Conservation (phyloP, 1,140 invertebrate genomes). For the Metaphire vulgaris region DNA sequence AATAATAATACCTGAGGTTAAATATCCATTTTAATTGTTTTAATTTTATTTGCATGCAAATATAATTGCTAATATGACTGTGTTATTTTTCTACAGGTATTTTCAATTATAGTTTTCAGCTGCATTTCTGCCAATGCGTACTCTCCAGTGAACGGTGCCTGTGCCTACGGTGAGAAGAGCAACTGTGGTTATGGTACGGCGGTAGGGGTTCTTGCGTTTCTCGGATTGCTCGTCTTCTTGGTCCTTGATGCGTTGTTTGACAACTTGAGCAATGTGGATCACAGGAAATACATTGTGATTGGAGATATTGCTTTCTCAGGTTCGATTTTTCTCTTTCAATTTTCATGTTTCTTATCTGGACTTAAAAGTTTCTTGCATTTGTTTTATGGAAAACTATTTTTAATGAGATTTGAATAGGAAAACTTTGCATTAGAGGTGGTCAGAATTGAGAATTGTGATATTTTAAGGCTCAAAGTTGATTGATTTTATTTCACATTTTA, state of each 20-base stretch:
- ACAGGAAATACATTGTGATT: conserved; percentile 87
- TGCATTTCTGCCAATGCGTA: background rate
- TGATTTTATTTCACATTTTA: too few relatives aligned
- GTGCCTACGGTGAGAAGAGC: conserved; percentile 78
- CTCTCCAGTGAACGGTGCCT: too few relatives aligned
- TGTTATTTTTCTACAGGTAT: background rate
- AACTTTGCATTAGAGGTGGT: background rate
- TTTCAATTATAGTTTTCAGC: background rate
- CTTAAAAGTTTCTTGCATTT: conserved; percentile 1
- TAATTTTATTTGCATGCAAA: too few relatives aligned
- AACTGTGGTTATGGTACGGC: conserved; percentile 90
- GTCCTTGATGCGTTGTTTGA: conserved; percentile 88
- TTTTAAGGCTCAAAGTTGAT: too few relatives aligned
- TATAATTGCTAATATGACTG: too few relatives aligned
- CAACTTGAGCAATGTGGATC: conserved; percentile 95
- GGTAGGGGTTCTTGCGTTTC: conserved; percentile 85
- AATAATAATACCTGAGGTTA: too few relatives aligned
- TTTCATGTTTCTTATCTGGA: too few relatives aligned
- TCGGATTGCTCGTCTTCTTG: conserved; percentile 81
- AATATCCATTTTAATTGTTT: too few relatives aligned
- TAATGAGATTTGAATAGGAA: background rate
- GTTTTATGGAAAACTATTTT: background rate
- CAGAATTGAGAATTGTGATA: background rate
- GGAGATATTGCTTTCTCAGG: conserved; percentile 82
- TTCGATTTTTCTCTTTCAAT: conserved; percentile 50